phyloP scores from a whole-genome alignment of 2,888 invertebrate genomes.

The Cephus spinipes region DNA sequence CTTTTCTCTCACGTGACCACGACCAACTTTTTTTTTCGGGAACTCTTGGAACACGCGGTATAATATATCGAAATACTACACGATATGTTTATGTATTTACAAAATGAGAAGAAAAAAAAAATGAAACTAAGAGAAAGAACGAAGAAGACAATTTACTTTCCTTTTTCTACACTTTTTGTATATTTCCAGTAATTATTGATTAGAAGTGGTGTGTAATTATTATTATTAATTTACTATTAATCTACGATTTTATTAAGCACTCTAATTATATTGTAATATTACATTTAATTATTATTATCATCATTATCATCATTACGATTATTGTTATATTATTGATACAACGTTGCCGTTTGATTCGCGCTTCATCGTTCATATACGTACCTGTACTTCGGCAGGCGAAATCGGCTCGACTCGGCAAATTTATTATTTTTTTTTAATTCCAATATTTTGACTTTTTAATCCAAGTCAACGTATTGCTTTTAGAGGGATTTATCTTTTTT shows the following conservation, averaged over 20 bases:
- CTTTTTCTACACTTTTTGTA: slow-evolving; percentile 57
- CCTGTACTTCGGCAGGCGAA: slow-evolving; percentile 1
- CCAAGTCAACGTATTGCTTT: neutral
- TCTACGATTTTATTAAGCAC: slow-evolving; percentile 48
- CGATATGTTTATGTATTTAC: slow-evolving; percentile 48
- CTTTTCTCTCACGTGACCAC: neutral
- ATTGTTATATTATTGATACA: slow-evolving; percentile 11
- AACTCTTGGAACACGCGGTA: slow-evolving; percentile 38
- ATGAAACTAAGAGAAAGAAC: slow-evolving; percentile 11
- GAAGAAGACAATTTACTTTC: slow-evolving; percentile 43
- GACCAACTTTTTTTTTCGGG: neutral
- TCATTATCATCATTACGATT: neutral
- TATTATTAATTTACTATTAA: slow-evolving; percentile 45
- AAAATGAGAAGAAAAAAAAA: slow-evolving; percentile 28
- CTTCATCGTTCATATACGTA: neutral
- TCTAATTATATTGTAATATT: slow-evolving; percentile 6
- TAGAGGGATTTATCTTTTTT: too few species aligned
- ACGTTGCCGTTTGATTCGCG: slow-evolving; percentile 3
- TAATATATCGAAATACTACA: slow-evolving; percentile 38
- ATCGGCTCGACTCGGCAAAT: neutral
- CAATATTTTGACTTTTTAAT: neutral
- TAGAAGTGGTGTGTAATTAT: slow-evolving; percentile 44
- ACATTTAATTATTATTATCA: slow-evolving; percentile 5
- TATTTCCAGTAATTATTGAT: slow-evolving; percentile 44
- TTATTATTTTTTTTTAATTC: neutral